A percentile compares a stretch with the other conserved stretches of the same genome.
phyloP scores from a whole-genome alignment of 1,140 invertebrate species.

The Babylonia areolata region DNA sequence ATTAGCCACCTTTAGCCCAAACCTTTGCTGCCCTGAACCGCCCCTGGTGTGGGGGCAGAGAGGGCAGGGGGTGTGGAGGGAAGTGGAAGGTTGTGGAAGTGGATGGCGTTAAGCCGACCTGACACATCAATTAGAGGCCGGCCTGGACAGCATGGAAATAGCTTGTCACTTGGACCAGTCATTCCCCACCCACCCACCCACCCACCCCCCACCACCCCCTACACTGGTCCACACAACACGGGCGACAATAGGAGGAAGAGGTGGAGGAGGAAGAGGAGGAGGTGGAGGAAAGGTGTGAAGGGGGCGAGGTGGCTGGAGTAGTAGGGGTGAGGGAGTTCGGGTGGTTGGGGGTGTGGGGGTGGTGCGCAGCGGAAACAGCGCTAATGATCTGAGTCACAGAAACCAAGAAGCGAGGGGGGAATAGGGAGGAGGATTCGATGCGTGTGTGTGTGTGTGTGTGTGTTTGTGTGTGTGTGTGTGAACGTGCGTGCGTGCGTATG shows the following conservation, averaged over 20 bases:
- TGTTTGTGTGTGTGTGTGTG: too few species aligned
- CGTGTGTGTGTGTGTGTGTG: too few species aligned
- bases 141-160: constrained; percentile 18
- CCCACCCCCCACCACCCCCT: neutral
- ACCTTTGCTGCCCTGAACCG: too few species aligned
- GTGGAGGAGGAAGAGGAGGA: neutral
- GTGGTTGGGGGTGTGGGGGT: too few species aligned
- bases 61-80: neutral
- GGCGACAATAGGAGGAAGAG: neutral
- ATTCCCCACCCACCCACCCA: too few species aligned
- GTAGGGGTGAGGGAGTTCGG: neutral
- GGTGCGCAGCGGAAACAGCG: too few species aligned
- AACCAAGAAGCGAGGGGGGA: too few species aligned
- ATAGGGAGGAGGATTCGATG: too few species aligned
- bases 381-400: too few species aligned
- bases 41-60: neutral
- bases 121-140: constrained; percentile 24
- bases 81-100: too few species aligned
- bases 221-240: neutral
- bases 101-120: constrained; percentile 1
- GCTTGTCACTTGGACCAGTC: constrained; percentile 5
- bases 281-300: neutral
- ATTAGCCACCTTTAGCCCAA: too few species aligned
- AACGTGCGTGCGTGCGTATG: too few species aligned
- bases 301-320: neutral